Percentiles rank a stretch among this genome's conserved stretches.
Conservation (phyloP, 2,888 invertebrate genomes). For the Anarsia innoxiella region DNA sequence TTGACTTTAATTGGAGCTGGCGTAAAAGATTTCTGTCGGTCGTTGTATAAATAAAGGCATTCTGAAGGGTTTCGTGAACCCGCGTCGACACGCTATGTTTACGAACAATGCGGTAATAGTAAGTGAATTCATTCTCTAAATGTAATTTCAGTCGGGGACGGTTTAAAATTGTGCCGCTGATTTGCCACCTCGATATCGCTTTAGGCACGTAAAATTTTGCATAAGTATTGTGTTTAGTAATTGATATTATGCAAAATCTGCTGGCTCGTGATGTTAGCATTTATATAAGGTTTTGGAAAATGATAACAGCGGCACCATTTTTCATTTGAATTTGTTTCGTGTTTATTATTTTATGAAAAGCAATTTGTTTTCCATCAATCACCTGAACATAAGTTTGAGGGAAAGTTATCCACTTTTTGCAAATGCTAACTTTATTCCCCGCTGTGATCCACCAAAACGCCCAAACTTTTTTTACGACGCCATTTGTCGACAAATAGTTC, state of each 20-base stretch:
- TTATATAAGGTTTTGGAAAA: no score
- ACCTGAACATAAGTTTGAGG: constrained; percentile 10
- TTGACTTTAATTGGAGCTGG: not conserved
- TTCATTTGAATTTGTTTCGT: not conserved
- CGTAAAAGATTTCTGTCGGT: not conserved
- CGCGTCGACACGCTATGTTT: constrained; percentile 1
- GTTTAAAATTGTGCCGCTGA: no score
- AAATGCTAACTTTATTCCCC: constrained; percentile 12
- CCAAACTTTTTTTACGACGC: not conserved
- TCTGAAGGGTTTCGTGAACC: not conserved
- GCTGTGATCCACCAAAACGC: not conserved
- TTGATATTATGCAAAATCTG: no score
- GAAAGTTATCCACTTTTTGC: constrained; percentile 15
- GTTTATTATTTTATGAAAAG: constrained; percentile 9
- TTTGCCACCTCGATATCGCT: no score
- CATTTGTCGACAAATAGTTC: not conserved
- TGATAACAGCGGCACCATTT: not conserved
- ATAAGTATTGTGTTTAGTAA: no score
- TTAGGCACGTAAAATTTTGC: no score
- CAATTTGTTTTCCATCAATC: constrained; percentile 19
- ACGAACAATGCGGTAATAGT: no score
- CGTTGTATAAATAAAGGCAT: not conserved
- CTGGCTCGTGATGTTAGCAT: no score
- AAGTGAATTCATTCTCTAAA: no score
- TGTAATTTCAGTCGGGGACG: no score